phyloP scores from a whole-genome alignment of 2,888 invertebrate species.

The Harpagoxenus sublaevis region DNA sequence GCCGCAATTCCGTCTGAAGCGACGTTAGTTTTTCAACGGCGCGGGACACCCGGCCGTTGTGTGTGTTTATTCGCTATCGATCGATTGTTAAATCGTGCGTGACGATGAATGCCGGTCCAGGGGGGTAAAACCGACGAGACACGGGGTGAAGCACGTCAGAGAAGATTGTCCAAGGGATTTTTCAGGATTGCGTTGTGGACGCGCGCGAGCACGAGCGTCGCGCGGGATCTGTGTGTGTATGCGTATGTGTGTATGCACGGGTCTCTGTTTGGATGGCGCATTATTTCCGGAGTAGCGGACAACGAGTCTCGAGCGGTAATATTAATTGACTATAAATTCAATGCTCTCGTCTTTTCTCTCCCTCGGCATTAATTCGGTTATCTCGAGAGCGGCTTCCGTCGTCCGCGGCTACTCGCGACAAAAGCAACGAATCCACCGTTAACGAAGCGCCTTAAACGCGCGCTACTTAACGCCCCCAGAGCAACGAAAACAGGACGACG shows the following conservation, averaged over 20 bases:
- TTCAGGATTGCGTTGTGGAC: conserved; percentile 45
- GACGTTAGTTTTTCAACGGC: conserved; percentile 51
- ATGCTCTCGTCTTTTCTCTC: conserved; percentile 22
- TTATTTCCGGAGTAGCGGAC: conserved; percentile 58
- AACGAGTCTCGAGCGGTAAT: conserved; percentile 73
- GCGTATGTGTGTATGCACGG: background rate
- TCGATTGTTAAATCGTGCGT: conserved; percentile 76
- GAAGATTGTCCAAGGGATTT: conserved; percentile 60
- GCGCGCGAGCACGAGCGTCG: background rate
- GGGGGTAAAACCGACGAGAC: conserved; percentile 43
- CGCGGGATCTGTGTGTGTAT: background rate
- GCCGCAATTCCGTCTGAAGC: conserved; percentile 41
- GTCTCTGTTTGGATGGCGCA: conserved; percentile 29
- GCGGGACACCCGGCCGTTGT: conserved; percentile 5
- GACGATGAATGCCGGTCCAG: conserved; percentile 65
- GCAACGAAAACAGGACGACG: conserved; percentile 38
- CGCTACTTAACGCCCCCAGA: conserved; percentile 41
- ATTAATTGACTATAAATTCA: conserved; percentile 83
- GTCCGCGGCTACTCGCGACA: conserved; percentile 60
- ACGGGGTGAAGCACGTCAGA: conserved; percentile 62
- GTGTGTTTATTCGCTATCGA: conserved; percentile 67
- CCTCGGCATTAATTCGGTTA: conserved; percentile 80
- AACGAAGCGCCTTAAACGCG: conserved; percentile 72
- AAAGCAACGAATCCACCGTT: conserved; percentile 68
- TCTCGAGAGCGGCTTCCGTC: conserved; percentile 75